Conservation (phyloP, 2,113 vertebrate genomes). For the Saguinus midas region DNA sequence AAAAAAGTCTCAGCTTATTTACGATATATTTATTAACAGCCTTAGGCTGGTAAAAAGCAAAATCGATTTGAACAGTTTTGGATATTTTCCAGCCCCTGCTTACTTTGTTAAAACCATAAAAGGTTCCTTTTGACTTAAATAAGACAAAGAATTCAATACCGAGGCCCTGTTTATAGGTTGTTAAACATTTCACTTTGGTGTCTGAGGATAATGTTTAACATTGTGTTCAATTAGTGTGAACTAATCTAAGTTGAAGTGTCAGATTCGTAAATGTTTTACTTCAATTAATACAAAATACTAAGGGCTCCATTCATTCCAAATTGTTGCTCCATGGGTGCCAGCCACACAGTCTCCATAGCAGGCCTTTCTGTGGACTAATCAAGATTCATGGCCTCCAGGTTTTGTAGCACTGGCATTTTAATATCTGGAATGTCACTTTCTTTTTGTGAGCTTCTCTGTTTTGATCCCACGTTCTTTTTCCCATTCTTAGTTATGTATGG, state of each 20-base stretch:
- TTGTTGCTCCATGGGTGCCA: constrained; percentile 78
- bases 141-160: constrained; percentile 72
- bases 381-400: constrained; percentile 57
- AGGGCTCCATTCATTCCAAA: constrained; percentile 76
- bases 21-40: constrained; percentile 77
- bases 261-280: constrained; percentile 71
- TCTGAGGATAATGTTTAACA: constrained; percentile 72
- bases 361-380: constrained; percentile 73
- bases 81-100: constrained; percentile 70
- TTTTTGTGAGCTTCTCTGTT: constrained; percentile 25
- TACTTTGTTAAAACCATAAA: constrained; percentile 61
- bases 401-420: constrained; percentile 62
- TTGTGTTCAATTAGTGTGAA: constrained; percentile 79
- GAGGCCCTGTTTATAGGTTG: constrained; percentile 77
- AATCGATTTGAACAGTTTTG: constrained; percentile 70
- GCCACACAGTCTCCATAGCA: constrained; percentile 72
- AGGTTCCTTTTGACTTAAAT: constrained; percentile 60
- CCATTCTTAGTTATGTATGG: neutral
- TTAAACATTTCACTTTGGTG: constrained; percentile 78
- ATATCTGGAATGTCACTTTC: constrained; percentile 36
- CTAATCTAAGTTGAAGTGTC: constrained; percentile 28
- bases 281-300: constrained; percentile 76
- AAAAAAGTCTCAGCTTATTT: constrained; percentile 74
- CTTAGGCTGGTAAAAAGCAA: constrained; percentile 71
- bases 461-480: neutral